Percentiles rank a stretch among this genome's conserved stretches.
Conservation (phyloP, 2,888 invertebrate species). For the Sarcophaga variegata region DNA sequence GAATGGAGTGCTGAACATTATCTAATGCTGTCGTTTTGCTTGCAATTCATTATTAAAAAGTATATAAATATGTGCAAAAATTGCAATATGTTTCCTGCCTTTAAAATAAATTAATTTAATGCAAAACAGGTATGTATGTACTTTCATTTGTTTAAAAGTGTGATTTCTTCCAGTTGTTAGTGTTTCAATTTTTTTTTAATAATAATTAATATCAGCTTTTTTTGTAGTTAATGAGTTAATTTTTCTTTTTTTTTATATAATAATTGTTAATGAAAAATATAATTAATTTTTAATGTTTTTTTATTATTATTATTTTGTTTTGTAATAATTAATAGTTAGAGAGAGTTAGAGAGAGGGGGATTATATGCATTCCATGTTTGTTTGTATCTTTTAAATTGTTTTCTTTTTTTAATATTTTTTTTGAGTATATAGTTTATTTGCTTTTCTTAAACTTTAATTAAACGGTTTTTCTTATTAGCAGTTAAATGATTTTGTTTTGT, state of each 20-base stretch:
- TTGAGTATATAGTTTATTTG: constrained; percentile 58
- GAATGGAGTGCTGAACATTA: constrained; percentile 13
- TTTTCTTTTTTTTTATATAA: constrained; percentile 40
- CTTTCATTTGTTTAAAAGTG: constrained; percentile 10
- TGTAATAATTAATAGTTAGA: constrained; percentile 64
- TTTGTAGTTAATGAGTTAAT: constrained; percentile 35
- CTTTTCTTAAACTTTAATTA: constrained; percentile 48
- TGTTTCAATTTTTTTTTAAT: constrained; percentile 29
- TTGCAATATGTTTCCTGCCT: constrained; percentile 10
- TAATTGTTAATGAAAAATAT: constrained; percentile 67
- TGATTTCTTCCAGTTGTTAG: constrained; percentile 59
- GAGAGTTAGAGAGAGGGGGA: constrained; percentile 59
- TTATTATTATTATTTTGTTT: constrained; percentile 13
- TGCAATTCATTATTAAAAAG: constrained; percentile 33
- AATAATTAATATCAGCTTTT: constrained; percentile 47
- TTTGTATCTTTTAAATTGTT: constrained; percentile 34
- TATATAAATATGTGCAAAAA: constrained; percentile 34
- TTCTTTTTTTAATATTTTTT: constrained; percentile 39
- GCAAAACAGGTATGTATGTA: no score
- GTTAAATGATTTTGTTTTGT: constrained; percentile 58
- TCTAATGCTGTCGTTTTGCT: constrained; percentile 40
- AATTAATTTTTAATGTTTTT: constrained; percentile 48
- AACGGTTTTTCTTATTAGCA: constrained; percentile 62
- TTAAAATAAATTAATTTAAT: constrained; percentile 12
- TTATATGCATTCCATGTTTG: constrained; percentile 55